A percentile compares a stretch with the other conserved stretches of the same genome.
These are phyloP conservation scores for Prinia subflava DNA, from an alignment of 2,113 vertebrate species.

Conservation along the genomic window DNA sequence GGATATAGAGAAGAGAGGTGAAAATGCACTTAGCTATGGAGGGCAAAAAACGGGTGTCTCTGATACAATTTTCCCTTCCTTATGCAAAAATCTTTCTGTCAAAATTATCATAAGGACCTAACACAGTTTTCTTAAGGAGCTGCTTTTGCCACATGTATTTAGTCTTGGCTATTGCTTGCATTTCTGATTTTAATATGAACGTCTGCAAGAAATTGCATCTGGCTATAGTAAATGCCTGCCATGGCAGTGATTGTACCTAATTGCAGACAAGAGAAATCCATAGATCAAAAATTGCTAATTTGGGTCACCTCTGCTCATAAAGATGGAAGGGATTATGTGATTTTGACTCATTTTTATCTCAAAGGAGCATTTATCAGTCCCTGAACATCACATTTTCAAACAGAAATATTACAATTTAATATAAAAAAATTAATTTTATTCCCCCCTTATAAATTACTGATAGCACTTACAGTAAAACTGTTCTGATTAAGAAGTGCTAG, in stretches of 20 bases:
- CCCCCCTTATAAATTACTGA: not conserved
- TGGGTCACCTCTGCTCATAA: not conserved
- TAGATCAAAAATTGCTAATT: not conserved
- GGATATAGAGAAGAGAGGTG: not conserved
- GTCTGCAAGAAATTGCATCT: not conserved
- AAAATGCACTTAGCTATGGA: constrained; percentile 3
- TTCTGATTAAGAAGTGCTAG: not conserved
- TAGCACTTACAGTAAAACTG: not conserved
- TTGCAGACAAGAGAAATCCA: not conserved
- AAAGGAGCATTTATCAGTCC: not conserved
- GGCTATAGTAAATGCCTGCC: not conserved
- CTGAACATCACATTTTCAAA: not conserved
- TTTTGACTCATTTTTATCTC: not conserved
- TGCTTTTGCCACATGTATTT: not conserved
- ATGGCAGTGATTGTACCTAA: not conserved
- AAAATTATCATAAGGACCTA: not conserved
- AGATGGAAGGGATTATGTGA: not conserved
- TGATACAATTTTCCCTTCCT: not conserved
- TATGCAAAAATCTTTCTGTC: not conserved
- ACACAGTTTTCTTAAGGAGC: not conserved
- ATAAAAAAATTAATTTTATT: not conserved
- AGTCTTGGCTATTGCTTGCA: not conserved
- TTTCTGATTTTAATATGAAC: not conserved
- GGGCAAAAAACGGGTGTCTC: not conserved
- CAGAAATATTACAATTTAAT: not conserved